Evolutionary conservation across 2,888 invertebrate species (phyloP), one percentile per base, ranked within the genome.

Genomic region (Odiellus spinosus): DNA sequence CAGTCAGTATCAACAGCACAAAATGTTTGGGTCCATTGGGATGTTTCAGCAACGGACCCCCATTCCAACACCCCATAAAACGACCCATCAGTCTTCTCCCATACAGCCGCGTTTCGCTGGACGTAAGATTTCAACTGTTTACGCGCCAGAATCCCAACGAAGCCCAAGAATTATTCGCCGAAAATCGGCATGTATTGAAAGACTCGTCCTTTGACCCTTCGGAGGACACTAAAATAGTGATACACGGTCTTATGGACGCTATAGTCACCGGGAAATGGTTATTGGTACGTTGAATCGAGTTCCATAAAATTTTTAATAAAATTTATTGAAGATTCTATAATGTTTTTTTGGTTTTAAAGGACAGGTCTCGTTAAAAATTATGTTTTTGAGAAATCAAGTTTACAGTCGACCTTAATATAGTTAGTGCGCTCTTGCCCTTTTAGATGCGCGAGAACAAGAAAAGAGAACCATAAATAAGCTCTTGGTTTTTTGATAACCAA

Each of bases 11-110:
- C 4, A 39, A 19, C 39, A 39, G 19, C 15, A 51, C 46, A 38
- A 51, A 44, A 15, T 51, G 51, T 35, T 44, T 51, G 3, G 43
- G 36, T 12, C 39, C 48, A 14, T 34, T 51, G n/a, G 51, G 46
- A 2, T 51, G 51, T 15, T 51, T 51, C 39, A 46, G 41, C 34
- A 48, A 47, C 3, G 51, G 51, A 1, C 51, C 51, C 3, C 51
- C 51, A 1, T 51, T 51, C 26, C 48, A 18, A 19, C 44, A 51
- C 19, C 48, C 51, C 2, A 14, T 45, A 4, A 18, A 45, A 18
- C 43, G 48, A 1, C 51, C 51, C 1, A 44, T 51, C 26, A 51
- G 48, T 20, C 36, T 48, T 1, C 20, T 41, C 1, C 51, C 51
- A 0, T 26, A n/a, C 12, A 3, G 2, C 14, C 17, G 39, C 12